Percentiles rank a stretch among this genome's conserved stretches.
phyloP scores from a whole-genome alignment of 2,797 vertebrate genomes.

The Vultur gryphus region DNA sequence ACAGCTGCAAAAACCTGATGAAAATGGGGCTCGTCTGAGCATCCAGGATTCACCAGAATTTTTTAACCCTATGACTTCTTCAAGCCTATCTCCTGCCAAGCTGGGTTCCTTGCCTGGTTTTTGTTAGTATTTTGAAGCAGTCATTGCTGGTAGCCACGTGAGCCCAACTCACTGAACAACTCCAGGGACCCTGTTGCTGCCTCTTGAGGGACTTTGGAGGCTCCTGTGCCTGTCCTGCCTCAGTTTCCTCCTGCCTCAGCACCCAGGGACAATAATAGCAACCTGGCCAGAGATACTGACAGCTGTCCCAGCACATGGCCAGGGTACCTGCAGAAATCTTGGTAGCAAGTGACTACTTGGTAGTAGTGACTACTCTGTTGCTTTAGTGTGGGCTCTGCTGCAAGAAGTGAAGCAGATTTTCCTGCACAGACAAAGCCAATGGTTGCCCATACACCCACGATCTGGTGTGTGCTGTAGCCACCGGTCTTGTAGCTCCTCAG shows the following conservation, averaged over 20 bases:
- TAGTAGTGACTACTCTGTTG: not conserved
- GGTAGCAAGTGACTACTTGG: not conserved
- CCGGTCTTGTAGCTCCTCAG: not conserved
- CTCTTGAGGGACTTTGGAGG: not conserved
- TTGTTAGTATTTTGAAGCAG: not conserved
- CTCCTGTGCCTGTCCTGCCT: not conserved
- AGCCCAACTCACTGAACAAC: not conserved
- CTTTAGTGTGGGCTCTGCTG: not conserved
- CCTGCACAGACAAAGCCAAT: not conserved
- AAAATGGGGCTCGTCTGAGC: not conserved
- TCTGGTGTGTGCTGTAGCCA: not conserved
- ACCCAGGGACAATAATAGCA: not conserved
- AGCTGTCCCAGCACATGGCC: accelerated
- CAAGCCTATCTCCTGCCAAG: not conserved
- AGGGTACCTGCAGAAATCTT: not conserved
- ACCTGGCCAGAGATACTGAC: not conserved
- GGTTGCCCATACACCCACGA: not conserved
- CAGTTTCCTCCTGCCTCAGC: not conserved
- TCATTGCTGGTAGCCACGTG: accelerated
- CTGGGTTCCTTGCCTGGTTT: not conserved
- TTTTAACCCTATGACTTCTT: not conserved
- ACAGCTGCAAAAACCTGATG: not conserved
- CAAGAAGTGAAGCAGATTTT: not conserved
- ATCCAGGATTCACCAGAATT: too few species aligned
- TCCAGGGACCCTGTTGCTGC: not conserved